Evolutionary conservation across 2,113 vertebrate species (phyloP).

Genomic region (Prinia subflava): DNA sequence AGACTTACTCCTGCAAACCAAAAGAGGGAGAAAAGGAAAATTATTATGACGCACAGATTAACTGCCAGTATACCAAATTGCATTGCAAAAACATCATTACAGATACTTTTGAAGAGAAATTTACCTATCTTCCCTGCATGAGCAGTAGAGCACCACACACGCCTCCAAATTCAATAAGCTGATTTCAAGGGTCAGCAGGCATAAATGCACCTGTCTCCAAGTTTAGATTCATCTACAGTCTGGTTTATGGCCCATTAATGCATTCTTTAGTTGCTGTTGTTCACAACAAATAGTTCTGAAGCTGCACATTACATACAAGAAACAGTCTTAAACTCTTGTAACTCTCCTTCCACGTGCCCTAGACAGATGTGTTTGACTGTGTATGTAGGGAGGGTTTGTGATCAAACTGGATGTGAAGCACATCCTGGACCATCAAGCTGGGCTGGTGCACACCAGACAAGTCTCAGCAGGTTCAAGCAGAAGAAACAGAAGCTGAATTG

Average conservation of each 20-base stretch:
- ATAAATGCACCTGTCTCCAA: background rate
- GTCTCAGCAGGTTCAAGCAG: background rate
- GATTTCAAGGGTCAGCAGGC: background rate
- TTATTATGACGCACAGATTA: background rate
- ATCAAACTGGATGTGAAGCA: background rate
- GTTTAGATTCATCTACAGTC: background rate
- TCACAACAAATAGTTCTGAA: background rate
- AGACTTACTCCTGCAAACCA: constrained; percentile 57
- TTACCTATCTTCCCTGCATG: background rate
- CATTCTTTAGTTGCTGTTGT: background rate
- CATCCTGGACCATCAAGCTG: background rate
- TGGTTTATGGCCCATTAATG: background rate
- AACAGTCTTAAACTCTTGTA: background rate
- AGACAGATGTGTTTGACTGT: background rate
- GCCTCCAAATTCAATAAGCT: background rate
- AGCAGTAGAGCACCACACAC: background rate
- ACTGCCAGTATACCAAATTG: background rate
- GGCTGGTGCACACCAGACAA: background rate
- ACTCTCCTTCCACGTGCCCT: background rate
- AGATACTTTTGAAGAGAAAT: background rate
- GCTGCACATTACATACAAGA: background rate
- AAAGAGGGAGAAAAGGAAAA: background rate
- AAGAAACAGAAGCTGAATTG: background rate
- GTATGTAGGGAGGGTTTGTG: rapidly evolving
- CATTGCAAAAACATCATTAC: background rate